Evolutionary conservation across 2,888 invertebrate species (phyloP).

Genomic region (Lycophotia porphyrea): DNA sequence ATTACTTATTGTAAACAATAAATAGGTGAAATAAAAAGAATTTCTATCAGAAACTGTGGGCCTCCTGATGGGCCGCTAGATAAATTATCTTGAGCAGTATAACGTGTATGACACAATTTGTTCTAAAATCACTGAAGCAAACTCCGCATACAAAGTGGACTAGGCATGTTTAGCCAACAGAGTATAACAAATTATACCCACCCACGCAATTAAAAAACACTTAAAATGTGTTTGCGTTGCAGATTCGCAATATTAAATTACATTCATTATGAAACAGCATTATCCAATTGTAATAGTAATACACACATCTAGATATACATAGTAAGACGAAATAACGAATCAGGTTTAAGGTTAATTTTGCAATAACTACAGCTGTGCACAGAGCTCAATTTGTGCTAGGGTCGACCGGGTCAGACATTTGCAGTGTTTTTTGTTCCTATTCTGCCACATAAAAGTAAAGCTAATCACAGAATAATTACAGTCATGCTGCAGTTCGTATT

Average conservation of each 20-base stretch:
- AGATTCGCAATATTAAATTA: conserved; percentile 56
- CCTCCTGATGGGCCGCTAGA: conserved; percentile 35
- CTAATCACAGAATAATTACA: background rate
- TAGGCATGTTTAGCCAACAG: conserved; percentile 55
- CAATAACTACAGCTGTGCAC: conserved; percentile 18
- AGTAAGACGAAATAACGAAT: conserved; percentile 26
- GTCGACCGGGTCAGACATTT: conserved; percentile 1
- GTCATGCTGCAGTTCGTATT: background rate
- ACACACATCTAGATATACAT: conserved; percentile 31
- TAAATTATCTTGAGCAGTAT: conserved; percentile 47
- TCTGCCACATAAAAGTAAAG: background rate
- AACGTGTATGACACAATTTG: conserved; percentile 56
- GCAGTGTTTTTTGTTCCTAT: conserved; percentile 2
- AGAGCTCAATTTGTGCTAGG: conserved; percentile 10
- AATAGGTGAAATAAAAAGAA: conserved; percentile 25
- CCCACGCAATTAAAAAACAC: conserved; percentile 58
- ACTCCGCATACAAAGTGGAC: conserved; percentile 47
- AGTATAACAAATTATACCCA: conserved; percentile 63
- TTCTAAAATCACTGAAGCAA: conserved; percentile 56
- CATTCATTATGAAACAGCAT: conserved; percentile 53
- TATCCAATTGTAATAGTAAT: conserved; percentile 31
- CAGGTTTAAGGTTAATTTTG: conserved; percentile 43
- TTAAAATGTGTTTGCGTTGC: conserved; percentile 43
- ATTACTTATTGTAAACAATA: conserved; percentile 26
- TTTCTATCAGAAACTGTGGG: conserved; percentile 29